Evolutionary conservation across 30 jellyfish, hydroid and myxozoan genomes (phyloP), one percentile per base, ranked within the genome.

Genomic region (Pseudorhiza aurosa): DNA sequence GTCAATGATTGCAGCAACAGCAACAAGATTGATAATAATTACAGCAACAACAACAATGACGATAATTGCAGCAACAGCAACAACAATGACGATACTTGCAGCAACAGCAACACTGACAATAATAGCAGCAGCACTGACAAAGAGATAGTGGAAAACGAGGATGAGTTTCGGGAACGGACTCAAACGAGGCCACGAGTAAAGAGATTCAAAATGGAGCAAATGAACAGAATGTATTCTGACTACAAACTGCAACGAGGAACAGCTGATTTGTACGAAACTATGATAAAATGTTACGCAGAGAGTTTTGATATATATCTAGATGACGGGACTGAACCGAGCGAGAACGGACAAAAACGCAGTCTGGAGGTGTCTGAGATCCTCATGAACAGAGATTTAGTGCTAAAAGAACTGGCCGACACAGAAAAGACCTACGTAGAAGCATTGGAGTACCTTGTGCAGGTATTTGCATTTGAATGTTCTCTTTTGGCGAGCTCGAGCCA

Each of bases 321-420:
- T 2, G 58, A 68, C 15, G 87, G 58, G 2, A 57, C 53, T 8
- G 74, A 25, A 1, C 42, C 46, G 15, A 49, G 37, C 24, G 74
- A 57, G 27, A 58, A 65, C 21, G 83, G 57, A 5, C 77, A 73
- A 29, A 22, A 65, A 36, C 47, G 44, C 7, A 72, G 81, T 19
- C 27, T 72, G 31, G 51, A 68, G 56, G 49, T 45, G 30, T 80
- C 84, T 1, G 97, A 90, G 50, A 77, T 85, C 10, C 63, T 90
- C 58, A 65, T 72, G 89, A 82, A 83, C 53, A 58, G 97, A 56
- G 96, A 90, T 40, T 49, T 90, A 77, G 97, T 90, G 3, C 57
- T 90, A 64, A 83, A 68, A 40, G 97, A 90, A 64, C 59, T 90
- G 43, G 96, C 93, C 4, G 97, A 90, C 18, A 90, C 97, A 1